Evolutionary conservation across 2,113 vertebrate species (phyloP), one percentile per base, ranked within the genome.

Genomic region (Apus apus): DNA sequence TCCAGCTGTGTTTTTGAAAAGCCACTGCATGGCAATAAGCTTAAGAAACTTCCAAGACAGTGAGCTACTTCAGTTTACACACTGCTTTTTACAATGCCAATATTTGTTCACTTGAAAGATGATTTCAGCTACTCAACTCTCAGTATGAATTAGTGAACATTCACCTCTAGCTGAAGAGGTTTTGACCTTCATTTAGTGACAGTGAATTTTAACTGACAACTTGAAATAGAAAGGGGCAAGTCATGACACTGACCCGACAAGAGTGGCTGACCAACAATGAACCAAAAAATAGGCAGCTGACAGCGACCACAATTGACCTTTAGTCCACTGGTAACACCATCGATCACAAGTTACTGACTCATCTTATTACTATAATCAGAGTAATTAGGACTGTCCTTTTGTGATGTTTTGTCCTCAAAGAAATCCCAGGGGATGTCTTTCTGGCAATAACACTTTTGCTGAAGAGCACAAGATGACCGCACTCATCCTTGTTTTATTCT

Each of bases 1-100:
- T 90, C 70, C 79, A 91, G 38, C 62, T 88, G 71, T 71, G 58
- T 18, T 85, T 87, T 46, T 61, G 38, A 91, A 95, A 93, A 85
- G 57, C 6, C 75, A 76, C 36, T 30, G 67, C 0, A 1, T 83
- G 64, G 21, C 64, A 87, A 92, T 65, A 43, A 40, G 66, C 81
- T 85, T 70, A 54, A 94, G 74, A 51, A 94, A 90, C 61, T 88
- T 80, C 43, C 27, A 58, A 76, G 50, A 46, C 36, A 66, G 43
- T 25, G 54, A 76, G 60, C 82, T 66, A 57, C 89, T 56, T 43
- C n/a, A 74, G 51, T 26, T 46, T 45, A 62, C 36, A 68, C 26
- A 7, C 7, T 25, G 32, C n/a, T 78, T 94, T 88, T 48, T n/a
- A 50, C 65, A 94, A 43, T 12, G 65, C 68, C 88, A 79, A 40